These are phyloP conservation scores for Cotesia glomerata DNA, from an alignment of 1,140 invertebrate species.

Conservation along the genomic window DNA sequence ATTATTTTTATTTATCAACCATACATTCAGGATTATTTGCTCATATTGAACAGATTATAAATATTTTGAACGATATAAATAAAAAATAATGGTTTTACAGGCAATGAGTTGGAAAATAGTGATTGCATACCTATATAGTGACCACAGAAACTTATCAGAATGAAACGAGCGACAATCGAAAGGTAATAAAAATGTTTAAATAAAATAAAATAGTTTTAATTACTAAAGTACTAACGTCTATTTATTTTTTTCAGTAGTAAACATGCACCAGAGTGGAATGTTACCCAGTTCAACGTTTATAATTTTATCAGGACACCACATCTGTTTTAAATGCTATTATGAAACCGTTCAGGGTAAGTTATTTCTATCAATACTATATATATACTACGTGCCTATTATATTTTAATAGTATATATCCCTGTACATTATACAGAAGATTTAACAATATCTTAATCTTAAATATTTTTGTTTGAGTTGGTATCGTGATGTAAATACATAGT, in stretches of 20 bases:
- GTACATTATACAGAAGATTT: background rate
- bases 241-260: background rate
- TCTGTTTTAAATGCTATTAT: background rate
- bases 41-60: no score
- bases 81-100: no score
- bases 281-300: background rate
- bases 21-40: no score
- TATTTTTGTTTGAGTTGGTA: slow-evolving; percentile 28
- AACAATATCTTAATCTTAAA: slow-evolving; percentile 27
- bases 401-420: background rate
- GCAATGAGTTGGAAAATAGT: no score
- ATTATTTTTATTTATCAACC: no score
- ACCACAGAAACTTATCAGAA: no score
- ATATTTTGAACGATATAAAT: no score
- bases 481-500: background rate
- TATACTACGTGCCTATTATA: background rate
- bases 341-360: slow-evolving; percentile 5
- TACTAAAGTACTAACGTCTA: background rate
- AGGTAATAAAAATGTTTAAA: background rate
- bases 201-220: background rate
- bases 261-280: background rate
- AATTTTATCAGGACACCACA: background rate
- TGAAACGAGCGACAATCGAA: no score
- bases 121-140: no score
- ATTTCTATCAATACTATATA: no score